These are phyloP conservation scores for Drosophila nigromelanica DNA, from an alignment of 1,140 invertebrate species.

Conservation along the genomic window DNA sequence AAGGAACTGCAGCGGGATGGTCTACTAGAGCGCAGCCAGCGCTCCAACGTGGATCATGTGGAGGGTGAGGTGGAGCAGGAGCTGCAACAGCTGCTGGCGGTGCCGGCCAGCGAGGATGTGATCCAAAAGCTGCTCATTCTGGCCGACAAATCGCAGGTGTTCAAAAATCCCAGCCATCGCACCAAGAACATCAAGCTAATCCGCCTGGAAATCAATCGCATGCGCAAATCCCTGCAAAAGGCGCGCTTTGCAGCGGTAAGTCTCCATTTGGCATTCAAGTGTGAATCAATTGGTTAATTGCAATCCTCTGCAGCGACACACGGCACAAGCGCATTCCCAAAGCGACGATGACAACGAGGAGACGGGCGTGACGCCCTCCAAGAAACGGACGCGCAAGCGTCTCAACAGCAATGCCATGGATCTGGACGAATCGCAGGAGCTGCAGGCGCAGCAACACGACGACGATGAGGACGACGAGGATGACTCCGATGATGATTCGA, in stretches of 20 bases:
- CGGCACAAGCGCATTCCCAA: conserved; percentile 49
- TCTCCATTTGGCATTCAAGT: not conserved
- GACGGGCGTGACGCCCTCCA: conserved; percentile 33
- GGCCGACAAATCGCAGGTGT: conserved; percentile 84
- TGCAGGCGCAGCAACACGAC: conserved; percentile 29
- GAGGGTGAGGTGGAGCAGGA: conserved; percentile 85
- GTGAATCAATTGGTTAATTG: not conserved
- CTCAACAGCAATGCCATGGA: conserved; percentile 79
- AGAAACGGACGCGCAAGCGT: conserved; percentile 65
- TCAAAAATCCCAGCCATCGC: conserved; percentile 85
- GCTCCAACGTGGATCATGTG: conserved; percentile 83
- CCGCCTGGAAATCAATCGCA: conserved; percentile 84
- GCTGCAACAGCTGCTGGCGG: conserved; percentile 83
- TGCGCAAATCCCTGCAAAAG: conserved; percentile 78
- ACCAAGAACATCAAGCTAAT: conserved; percentile 85
- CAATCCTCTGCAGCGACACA: conserved; percentile 35
- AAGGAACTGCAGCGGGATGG: conserved; percentile 90
- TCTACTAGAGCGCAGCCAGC: conserved; percentile 68
- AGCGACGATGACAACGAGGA: conserved; percentile 61
- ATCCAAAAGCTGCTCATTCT: conserved; percentile 85
- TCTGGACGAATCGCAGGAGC: conserved; percentile 65
- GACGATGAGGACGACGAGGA: conserved; percentile 69
- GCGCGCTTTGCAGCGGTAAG: conserved; percentile 71
- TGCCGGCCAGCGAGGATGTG: conserved; percentile 81
- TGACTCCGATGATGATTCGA: conserved; percentile 83